Percentiles rank a stretch among this genome's conserved stretches.
These are phyloP conservation scores for Rotaria sp. DNA, from an alignment of 2,888 invertebrate genomes.

Conservation along the genomic window DNA sequence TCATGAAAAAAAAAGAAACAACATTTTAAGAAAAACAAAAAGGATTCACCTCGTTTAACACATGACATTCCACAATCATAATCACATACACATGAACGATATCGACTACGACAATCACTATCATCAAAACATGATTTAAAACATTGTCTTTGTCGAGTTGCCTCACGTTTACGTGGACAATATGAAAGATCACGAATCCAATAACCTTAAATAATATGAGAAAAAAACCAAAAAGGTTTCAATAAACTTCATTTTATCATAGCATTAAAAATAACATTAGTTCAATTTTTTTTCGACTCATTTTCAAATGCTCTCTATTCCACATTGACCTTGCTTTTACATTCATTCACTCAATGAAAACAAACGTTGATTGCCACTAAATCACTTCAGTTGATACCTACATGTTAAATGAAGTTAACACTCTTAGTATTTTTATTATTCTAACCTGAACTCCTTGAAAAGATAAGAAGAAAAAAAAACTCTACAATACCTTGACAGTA, in stretches of 20 bases:
- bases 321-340: background rate
- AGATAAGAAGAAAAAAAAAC: background rate
- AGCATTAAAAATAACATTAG: background rate
- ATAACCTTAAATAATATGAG: background rate
- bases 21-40: too few species aligned
- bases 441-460: constrained; percentile 17
- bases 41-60: background rate
- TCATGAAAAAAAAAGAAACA: too few species aligned
- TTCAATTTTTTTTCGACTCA: background rate
- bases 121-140: constrained; percentile 29
- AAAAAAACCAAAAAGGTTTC: background rate
- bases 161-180: constrained; percentile 22
- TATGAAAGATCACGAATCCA: constrained; percentile 28
- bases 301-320: background rate
- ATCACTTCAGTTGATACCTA: background rate
- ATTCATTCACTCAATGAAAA: background rate
- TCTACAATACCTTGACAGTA: background rate
- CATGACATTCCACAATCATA: constrained; percentile 28
- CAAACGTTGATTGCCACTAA: constrained; percentile 5
- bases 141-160: background rate
- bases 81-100: constrained; percentile 23
- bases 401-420: background rate
- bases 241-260: background rate
- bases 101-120: constrained; percentile 29
- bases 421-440: constrained; percentile 10